phyloP scores from a whole-genome alignment of 2,888 invertebrate species.

The Synergus umbraculus region DNA sequence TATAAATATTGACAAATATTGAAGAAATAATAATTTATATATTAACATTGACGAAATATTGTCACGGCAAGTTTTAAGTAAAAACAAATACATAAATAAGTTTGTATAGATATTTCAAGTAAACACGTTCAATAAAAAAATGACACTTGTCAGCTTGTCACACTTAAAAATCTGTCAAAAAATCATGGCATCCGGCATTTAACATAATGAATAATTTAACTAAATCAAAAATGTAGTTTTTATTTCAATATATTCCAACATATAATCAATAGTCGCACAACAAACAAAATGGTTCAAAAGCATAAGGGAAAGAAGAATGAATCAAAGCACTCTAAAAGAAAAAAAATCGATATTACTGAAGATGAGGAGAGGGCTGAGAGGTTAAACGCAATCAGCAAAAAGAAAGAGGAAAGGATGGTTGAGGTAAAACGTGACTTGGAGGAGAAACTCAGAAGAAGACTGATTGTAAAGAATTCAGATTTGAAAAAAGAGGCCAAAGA shows the following conservation, averaged over 20 bases:
- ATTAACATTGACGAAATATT: no score
- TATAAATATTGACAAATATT: no score
- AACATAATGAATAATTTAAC: not conserved
- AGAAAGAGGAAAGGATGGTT: slow-evolving; percentile 54
- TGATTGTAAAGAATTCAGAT: slow-evolving; percentile 49
- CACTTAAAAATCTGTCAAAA: not conserved
- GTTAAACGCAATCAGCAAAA: slow-evolving; percentile 53
- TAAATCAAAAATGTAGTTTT: slow-evolving; percentile 6
- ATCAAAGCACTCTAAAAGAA: slow-evolving; percentile 25
- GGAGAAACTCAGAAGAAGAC: slow-evolving; percentile 49
- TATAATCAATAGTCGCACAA: not conserved
- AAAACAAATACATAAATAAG: no score
- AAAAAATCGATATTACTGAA: slow-evolving; percentile 33
- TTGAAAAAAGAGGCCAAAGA: slow-evolving; percentile 42
- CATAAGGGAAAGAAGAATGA: not conserved
- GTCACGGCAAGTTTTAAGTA: no score
- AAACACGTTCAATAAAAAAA: not conserved
- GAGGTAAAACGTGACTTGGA: slow-evolving; percentile 54
- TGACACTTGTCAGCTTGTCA: not conserved
- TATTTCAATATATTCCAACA: not conserved
- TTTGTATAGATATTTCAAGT: no score
- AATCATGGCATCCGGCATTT: not conserved
- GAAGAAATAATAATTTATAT: no score
- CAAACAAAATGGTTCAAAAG: slow-evolving; percentile 14
- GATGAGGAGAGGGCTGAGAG: slow-evolving; percentile 46